Conservation (phyloP, 2,888 invertebrate species). For the Dinocampus coccinellae region DNA sequence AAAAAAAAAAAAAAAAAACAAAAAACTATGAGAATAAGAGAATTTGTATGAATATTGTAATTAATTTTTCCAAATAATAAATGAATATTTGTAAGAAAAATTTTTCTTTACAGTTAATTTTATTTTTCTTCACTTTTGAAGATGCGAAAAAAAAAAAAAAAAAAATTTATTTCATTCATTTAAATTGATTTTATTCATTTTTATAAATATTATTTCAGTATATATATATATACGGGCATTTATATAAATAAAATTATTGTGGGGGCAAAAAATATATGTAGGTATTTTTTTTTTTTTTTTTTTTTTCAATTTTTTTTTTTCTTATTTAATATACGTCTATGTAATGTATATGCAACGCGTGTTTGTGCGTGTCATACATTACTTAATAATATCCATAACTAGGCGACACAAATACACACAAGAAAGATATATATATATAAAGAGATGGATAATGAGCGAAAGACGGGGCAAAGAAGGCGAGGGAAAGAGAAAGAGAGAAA, state of each 20-base stretch:
- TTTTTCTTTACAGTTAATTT: no score
- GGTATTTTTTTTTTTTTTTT: conserved; percentile 16
- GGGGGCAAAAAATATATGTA: conserved; percentile 25
- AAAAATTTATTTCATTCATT: background rate
- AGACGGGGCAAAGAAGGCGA: conserved; percentile 33
- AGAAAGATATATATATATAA: background rate
- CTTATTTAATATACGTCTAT: conserved; percentile 26
- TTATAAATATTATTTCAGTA: background rate
- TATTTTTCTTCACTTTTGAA: no score
- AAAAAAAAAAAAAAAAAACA: no score
- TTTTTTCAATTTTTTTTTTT: background rate
- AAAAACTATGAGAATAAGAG: no score
- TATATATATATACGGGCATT: background rate
- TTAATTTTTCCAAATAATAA: no score
- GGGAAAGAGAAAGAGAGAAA: conserved; percentile 38
- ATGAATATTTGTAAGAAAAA: no score
- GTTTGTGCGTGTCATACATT: conserved; percentile 51
- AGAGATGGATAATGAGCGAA: conserved; percentile 36
- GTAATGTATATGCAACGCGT: conserved; percentile 36
- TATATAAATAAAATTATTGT: background rate
- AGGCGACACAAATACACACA: conserved; percentile 48
- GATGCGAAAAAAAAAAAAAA: no score
- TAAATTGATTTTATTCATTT: no score
- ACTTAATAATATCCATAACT: conserved; percentile 66
- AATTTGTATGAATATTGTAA: no score